Conservation (phyloP, 2,888 invertebrate species). For the Myopa tessellatipennis region DNA sequence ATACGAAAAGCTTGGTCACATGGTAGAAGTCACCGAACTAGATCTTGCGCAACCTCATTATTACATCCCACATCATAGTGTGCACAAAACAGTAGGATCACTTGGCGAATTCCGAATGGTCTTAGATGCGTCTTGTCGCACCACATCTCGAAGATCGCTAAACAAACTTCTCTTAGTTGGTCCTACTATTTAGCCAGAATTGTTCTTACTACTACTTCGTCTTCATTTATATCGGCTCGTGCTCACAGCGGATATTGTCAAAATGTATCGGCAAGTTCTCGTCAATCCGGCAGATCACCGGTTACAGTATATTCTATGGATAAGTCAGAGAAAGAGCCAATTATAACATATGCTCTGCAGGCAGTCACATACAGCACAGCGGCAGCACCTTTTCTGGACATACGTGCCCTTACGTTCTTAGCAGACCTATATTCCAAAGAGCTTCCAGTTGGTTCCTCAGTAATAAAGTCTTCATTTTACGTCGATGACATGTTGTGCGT, state of each 20-base stretch:
- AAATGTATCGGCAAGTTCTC: constrained; percentile 22
- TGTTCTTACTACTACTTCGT: constrained; percentile 33
- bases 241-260: no score
- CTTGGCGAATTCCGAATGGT: no score
- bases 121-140: no score
- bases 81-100: constrained; percentile 16
- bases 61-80: constrained; percentile 46
- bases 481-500: no score
- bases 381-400: constrained; percentile 43
- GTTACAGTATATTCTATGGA: constrained; percentile 46
- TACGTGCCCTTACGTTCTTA: constrained; percentile 40
- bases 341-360: constrained; percentile 44
- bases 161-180: constrained; percentile 34
- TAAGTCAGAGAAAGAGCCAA: constrained; percentile 31
- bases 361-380: constrained; percentile 45
- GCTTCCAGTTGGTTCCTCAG: constrained; percentile 36
- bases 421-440: constrained; percentile 39
- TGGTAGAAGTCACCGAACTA: no score
- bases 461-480: constrained; percentile 30
- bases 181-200: constrained; percentile 37
- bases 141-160: no score
- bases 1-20: no score
- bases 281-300: constrained; percentile 34
- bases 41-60: not conserved
- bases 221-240: constrained; percentile 37